Evolutionary conservation across 2,888 invertebrate species (phyloP), one percentile per base, ranked within the genome.

Genomic region (Hedychridium roseum): DNA sequence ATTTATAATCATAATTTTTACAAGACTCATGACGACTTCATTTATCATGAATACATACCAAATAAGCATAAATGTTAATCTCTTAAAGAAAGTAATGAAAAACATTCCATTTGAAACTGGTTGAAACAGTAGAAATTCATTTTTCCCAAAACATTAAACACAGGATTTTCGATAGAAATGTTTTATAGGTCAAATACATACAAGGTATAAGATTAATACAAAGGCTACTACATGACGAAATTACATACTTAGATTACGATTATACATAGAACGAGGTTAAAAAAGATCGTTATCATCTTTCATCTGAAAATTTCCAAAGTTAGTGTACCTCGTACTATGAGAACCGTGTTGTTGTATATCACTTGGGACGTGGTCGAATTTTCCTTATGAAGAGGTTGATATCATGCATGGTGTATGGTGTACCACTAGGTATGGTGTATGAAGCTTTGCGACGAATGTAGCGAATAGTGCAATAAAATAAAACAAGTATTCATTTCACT

Each of bases 161-260:
- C 30, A n/a, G 20, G 16, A 41, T 50, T 15, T 59, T 54, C 56
- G 68, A 72, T 78, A 76, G 74, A 77, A 77, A 77, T 71, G 60
- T 73, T 76, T 76, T 76, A 76, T 77, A 71, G 68, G 64, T 74
- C 73, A 75, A 73, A 74, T 76, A 78, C 76, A 76, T 77, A 63
- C 71, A 76, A 68, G 73, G 71, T 77, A 77, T 72, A 76, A 77
- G 71, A 66, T 72, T 50, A 70, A 76, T 77, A 78, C 72, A 78
- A 77, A 77, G 71, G 61, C 73, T 66, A 73, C 66, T 77, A 74
- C 68, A 74, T 66, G 64, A 69, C 68, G 71, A 66, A 68, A 60
- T 68, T 68, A 70, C n/a, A n/a, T n/a, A n/a, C 68, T 66, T 60
- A 57, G 57, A 56, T 51, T 58, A 64, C 60, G 50, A 66, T 62